A percentile compares a stretch with the other conserved stretches of the same genome.
Evolutionary conservation across 2,113 vertebrate genomes (phyloP).

Genomic region (Steatornis caripensis): DNA sequence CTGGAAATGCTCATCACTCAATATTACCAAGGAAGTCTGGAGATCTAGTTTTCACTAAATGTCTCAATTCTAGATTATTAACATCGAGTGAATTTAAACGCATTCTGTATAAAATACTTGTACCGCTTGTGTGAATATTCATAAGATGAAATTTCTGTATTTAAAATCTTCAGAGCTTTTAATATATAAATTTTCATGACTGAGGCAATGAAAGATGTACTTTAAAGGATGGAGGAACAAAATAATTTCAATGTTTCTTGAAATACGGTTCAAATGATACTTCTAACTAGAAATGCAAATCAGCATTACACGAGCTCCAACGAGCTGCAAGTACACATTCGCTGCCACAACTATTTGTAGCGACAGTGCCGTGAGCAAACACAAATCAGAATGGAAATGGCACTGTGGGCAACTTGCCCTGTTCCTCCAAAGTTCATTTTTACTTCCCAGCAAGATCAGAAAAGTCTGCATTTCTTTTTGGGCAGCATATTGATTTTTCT

Average conservation of each 20-base stretch:
- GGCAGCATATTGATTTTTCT: background rate
- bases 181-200: background rate
- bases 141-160: background rate
- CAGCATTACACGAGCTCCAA: background rate
- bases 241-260: background rate
- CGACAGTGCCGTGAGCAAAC: background rate
- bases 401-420: background rate
- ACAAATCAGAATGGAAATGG: background rate
- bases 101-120: background rate
- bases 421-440: background rate
- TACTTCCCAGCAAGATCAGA: background rate
- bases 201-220: background rate
- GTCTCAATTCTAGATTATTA: background rate
- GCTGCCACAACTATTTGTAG: background rate
- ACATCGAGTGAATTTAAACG: background rate
- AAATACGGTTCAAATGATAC: background rate
- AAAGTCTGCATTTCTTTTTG: background rate
- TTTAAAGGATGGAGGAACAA: background rate
- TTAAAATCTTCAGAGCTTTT: background rate
- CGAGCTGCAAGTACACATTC: background rate
- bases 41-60: background rate
- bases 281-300: background rate
- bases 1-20: background rate
- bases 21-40: background rate
- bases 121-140: background rate